A percentile compares a stretch with the other conserved stretches of the same genome.
Evolutionary conservation across 2,888 invertebrate species (phyloP).

Genomic region (Notodonta ziczac): DNA sequence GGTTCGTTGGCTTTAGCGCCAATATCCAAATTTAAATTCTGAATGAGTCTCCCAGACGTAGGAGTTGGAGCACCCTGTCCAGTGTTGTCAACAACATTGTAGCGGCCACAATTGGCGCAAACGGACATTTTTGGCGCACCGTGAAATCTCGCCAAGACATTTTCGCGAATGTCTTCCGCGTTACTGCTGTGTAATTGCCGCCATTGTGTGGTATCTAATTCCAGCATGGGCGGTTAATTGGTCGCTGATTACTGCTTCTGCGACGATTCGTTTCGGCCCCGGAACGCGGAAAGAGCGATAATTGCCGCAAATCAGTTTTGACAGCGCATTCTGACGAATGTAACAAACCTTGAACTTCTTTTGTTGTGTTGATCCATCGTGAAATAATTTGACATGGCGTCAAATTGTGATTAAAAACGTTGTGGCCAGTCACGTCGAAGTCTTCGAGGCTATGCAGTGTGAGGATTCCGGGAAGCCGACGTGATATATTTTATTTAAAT

Average conservation of each 20-base stretch:
- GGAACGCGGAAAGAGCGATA: conserved; percentile 60
- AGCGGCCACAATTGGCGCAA: conserved; percentile 33
- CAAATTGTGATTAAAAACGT: conserved; percentile 14
- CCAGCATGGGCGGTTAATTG: conserved; percentile 71
- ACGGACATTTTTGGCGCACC: conserved; percentile 43
- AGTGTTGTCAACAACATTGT: not conserved
- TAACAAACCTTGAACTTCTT: conserved; percentile 63
- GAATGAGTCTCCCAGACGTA: conserved; percentile 12
- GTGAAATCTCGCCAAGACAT: conserved; percentile 41
- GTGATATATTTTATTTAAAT: conserved; percentile 7
- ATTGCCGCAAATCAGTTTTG: conserved; percentile 56
- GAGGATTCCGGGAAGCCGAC: conserved; percentile 7
- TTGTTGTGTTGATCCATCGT: conserved; percentile 44
- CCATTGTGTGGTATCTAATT: conserved; percentile 61
- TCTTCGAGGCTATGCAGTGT: conserved; percentile 6
- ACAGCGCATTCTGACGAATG: conserved; percentile 43
- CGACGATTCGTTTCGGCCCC: conserved; percentile 56
- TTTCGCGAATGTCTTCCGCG: conserved; percentile 51
- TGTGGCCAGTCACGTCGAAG: conserved; percentile 8
- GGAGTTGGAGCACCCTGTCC: not conserved
- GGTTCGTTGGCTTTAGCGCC: conserved; percentile 17
- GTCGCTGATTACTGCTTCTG: conserved; percentile 55
- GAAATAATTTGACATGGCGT: conserved; percentile 36
- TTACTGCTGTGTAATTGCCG: conserved; percentile 53
- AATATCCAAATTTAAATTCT: conserved; percentile 13